Percentiles rank a stretch among this genome's conserved stretches.
These are phyloP conservation scores for Cuculus canorus DNA, from an alignment of 2,797 vertebrate genomes.

Conservation along the genomic window DNA sequence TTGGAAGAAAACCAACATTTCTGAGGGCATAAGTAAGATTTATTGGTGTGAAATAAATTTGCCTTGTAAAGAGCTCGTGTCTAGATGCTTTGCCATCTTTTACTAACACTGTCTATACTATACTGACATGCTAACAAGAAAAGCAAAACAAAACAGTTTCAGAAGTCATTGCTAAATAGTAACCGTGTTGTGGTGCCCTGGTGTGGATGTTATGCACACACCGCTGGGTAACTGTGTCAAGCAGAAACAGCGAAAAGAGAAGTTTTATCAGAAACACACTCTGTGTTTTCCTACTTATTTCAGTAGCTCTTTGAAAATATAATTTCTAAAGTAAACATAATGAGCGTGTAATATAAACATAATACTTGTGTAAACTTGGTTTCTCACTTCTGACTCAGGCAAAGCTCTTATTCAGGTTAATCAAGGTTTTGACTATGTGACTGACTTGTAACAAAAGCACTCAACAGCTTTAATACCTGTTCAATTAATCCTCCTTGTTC, in stretches of 20 bases:
- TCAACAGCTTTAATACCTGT: neutral
- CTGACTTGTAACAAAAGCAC: neutral
- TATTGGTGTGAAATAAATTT: neutral
- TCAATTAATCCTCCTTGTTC: neutral
- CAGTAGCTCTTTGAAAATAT: neutral
- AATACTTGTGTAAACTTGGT: neutral
- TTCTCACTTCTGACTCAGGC: neutral
- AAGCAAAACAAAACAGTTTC: neutral
- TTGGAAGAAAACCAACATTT: neutral
- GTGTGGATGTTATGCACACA: neutral
- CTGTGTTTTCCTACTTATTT: neutral
- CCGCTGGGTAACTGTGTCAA: neutral
- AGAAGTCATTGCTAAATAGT: neutral
- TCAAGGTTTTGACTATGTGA: neutral
- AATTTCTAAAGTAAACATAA: neutral
- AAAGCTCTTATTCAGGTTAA: neutral
- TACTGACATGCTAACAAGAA: neutral
- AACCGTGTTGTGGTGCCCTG: neutral
- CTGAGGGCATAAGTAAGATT: neutral
- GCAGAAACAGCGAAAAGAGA: neutral
- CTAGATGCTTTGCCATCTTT: neutral
- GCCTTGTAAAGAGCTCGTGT: neutral
- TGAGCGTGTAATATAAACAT: neutral
- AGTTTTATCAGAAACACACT: neutral
- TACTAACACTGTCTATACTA: neutral